These are phyloP conservation scores for Eidolon helvum DNA, from an alignment of 2,113 vertebrate genomes.

Conservation along the genomic window DNA sequence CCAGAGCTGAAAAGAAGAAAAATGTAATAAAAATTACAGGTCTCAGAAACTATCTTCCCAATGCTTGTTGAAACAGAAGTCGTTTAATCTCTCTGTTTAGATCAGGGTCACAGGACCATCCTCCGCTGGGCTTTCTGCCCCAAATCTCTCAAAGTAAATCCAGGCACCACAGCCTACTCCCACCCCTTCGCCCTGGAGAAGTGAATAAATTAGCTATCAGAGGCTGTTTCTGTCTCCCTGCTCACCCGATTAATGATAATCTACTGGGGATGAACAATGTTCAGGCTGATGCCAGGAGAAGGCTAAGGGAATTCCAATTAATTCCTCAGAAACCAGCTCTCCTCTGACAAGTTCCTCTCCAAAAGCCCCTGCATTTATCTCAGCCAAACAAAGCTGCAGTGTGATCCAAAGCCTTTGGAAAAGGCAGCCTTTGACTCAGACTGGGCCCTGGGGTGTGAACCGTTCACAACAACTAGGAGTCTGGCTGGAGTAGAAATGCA, in stretches of 20 bases:
- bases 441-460: not conserved
- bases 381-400: slow-evolving; percentile 4
- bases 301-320: slow-evolving; percentile 61
- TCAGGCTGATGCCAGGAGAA: not conserved
- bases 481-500: not conserved
- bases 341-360: not conserved
- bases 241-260: slow-evolving; percentile 58
- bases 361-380: slow-evolving; percentile 45
- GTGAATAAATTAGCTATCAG: slow-evolving; percentile 57
- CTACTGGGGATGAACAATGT: slow-evolving; percentile 32
- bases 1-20: not conserved
- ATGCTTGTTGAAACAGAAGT: not conserved
- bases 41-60: not conserved
- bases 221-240: slow-evolving; percentile 26
- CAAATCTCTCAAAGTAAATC: slow-evolving; percentile 50
- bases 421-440: not conserved
- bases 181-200: slow-evolving; percentile 21
- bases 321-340: slow-evolving; percentile 45
- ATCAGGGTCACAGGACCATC: not conserved
- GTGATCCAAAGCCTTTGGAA: slow-evolving; percentile 24
- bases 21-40: not conserved
- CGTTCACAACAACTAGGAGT: not conserved
- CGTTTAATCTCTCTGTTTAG: slow-evolving; percentile 50
- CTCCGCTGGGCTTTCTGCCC: not conserved
- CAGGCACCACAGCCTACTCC: not conserved